A percentile compares a stretch with the other conserved stretches of the same genome.
These are phyloP conservation scores for Eupithecia vulgata DNA, from an alignment of 2,888 invertebrate species.

Conservation along the genomic window DNA sequence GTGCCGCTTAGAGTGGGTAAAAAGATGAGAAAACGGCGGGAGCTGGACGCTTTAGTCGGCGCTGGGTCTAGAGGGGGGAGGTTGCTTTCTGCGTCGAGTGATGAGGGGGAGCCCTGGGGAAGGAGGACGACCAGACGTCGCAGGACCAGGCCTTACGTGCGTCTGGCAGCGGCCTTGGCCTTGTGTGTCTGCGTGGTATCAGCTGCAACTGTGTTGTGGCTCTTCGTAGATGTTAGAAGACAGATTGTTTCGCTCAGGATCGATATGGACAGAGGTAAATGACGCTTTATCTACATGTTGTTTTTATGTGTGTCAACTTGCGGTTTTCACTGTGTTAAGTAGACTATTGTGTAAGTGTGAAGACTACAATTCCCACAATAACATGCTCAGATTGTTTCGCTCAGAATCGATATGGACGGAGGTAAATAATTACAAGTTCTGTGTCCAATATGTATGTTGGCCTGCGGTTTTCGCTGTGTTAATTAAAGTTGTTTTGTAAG, in stretches of 20 bases:
- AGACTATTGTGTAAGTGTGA: neutral
- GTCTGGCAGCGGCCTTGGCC: conserved; percentile 85
- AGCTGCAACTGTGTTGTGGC: conserved; percentile 87
- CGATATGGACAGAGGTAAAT: conserved; percentile 87
- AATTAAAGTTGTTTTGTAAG: too few species aligned
- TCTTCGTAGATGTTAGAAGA: conserved; percentile 87
- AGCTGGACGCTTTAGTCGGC: conserved; percentile 88
- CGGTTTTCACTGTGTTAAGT: neutral
- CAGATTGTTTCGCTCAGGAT: conserved; percentile 86
- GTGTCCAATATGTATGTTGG: too few species aligned
- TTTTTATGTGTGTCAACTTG: neutral
- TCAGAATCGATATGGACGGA: too few species aligned
- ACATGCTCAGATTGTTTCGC: too few species aligned
- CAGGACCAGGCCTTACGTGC: conserved; percentile 80
- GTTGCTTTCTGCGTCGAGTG: conserved; percentile 85
- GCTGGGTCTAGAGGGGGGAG: conserved; percentile 77
- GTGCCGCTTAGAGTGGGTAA: conserved; percentile 87
- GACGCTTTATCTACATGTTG: neutral
- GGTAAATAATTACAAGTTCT: too few species aligned
- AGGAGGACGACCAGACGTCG: conserved; percentile 66
- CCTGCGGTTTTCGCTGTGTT: too few species aligned
- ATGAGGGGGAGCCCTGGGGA: conserved; percentile 83
- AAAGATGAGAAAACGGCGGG: conserved; percentile 90
- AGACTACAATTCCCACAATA: too few species aligned
- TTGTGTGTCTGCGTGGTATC: conserved; percentile 86